Conservation (phyloP, 2,888 invertebrate species). For the Drosophila fulvimacula region DNA sequence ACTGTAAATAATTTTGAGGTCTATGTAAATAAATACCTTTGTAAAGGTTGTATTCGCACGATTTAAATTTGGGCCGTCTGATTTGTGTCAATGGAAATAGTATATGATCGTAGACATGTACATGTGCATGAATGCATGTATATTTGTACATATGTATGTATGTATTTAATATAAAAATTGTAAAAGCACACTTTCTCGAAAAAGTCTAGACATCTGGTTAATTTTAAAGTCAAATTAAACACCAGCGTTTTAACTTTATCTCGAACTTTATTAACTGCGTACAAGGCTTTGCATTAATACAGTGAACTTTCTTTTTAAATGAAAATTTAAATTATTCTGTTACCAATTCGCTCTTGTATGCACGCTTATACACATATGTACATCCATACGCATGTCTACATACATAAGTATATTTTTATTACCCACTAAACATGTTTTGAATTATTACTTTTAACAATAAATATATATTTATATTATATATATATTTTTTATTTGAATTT, state of each 20-base stretch:
- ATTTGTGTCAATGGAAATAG: slow-evolving; percentile 3
- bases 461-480: slow-evolving; percentile 6
- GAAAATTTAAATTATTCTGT: slow-evolving; percentile 43
- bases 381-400: background rate
- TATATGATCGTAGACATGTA: background rate
- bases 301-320: slow-evolving; percentile 53
- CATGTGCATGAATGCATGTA: background rate
- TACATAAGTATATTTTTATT: background rate
- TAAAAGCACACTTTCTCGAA: background rate
- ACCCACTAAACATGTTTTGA: background rate
- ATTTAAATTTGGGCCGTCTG: background rate
- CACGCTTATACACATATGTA: too few species aligned
- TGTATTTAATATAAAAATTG: background rate
- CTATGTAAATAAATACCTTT: background rate
- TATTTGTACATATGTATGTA: background rate
- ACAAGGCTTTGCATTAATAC: slow-evolving; percentile 18
- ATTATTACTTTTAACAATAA: background rate
- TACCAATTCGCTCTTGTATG: too few species aligned
- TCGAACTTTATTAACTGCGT: background rate
- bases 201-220: background rate
- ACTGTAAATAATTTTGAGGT: background rate
- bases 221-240: background rate
- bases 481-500: slow-evolving; percentile 3
- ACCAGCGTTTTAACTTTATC: background rate
- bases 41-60: background rate